phyloP scores from a whole-genome alignment of 2,797 vertebrate genomes.

The Aldrovandia affinis region DNA sequence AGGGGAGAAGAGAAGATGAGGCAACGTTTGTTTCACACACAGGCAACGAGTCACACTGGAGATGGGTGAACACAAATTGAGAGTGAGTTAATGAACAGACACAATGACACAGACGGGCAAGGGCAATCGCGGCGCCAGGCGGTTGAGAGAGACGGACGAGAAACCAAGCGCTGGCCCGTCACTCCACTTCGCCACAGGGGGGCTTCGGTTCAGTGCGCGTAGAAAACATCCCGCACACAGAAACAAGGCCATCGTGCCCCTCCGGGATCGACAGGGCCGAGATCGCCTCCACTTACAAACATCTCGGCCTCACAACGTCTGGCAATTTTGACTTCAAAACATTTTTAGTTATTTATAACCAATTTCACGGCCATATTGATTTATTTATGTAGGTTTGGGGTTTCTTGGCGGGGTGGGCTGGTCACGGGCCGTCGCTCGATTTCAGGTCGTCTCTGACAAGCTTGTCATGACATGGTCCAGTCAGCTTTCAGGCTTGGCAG shows the following conservation, averaged over 20 bases:
- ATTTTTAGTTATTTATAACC: not conserved
- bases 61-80: slow-evolving; percentile 42
- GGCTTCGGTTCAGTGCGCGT: not conserved
- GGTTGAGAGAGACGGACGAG: slow-evolving; percentile 62
- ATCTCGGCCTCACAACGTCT: not conserved
- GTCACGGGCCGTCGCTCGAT: slow-evolving; percentile 45
- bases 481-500: slow-evolving; percentile 37
- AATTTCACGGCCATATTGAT: not conserved
- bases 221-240: not conserved
- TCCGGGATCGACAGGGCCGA: no score
- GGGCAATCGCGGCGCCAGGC: not conserved
- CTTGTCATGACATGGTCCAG: not conserved
- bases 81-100: slow-evolving; percentile 67
- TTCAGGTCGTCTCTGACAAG: slow-evolving; percentile 63
- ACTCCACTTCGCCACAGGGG: not conserved
- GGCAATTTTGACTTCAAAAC: not conserved
- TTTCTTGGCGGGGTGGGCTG: not conserved
- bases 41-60: slow-evolving; percentile 36
- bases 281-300: not conserved
- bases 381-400: not conserved
- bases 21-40: slow-evolving; percentile 69
- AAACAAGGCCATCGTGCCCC: not conserved
- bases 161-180: slow-evolving; percentile 47
- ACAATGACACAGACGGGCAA: slow-evolving; percentile 58
- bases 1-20: slow-evolving; percentile 86